Evolutionary conservation across 64 coral and sea anemone species (phyloP).

Genomic region (Catalaphyllia jardinei): DNA sequence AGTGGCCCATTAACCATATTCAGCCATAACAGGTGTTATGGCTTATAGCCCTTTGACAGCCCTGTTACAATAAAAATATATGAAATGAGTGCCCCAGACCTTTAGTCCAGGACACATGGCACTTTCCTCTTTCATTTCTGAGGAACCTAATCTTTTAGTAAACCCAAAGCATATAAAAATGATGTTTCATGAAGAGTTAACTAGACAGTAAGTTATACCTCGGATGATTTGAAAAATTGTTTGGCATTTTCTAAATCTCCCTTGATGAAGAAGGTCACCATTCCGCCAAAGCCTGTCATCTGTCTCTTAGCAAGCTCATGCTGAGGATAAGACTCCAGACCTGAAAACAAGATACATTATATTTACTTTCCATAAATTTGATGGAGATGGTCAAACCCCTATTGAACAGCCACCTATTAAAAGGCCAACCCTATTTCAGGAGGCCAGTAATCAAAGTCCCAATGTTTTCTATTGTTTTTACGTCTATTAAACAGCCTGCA

Average conservation of each 20-base stretch:
- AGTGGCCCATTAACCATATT: too few species aligned
- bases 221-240: constrained; percentile 82
- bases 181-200: not conserved
- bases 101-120: too few species aligned
- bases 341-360: not conserved
- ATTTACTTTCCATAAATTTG: too few species aligned
- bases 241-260: constrained; percentile 76
- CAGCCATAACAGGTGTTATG: too few species aligned
- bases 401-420: not conserved
- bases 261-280: constrained; percentile 98
- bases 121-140: too few species aligned
- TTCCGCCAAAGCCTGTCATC: constrained; percentile 97
- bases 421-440: too few species aligned
- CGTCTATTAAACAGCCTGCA: too few species aligned
- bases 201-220: constrained; percentile 43
- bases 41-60: too few species aligned
- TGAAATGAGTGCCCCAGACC: not conserved
- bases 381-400: not conserved
- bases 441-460: too few species aligned
- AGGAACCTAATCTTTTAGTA: too few species aligned
- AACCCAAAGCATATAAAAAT: too few species aligned
- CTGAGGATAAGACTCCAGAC: constrained; percentile 88
- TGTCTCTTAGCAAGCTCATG: constrained; percentile 95
- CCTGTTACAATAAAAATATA: not conserved
- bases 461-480: too few species aligned